phyloP scores from a whole-genome alignment of 1,140 invertebrate genomes.

The Eumaeus atala region DNA sequence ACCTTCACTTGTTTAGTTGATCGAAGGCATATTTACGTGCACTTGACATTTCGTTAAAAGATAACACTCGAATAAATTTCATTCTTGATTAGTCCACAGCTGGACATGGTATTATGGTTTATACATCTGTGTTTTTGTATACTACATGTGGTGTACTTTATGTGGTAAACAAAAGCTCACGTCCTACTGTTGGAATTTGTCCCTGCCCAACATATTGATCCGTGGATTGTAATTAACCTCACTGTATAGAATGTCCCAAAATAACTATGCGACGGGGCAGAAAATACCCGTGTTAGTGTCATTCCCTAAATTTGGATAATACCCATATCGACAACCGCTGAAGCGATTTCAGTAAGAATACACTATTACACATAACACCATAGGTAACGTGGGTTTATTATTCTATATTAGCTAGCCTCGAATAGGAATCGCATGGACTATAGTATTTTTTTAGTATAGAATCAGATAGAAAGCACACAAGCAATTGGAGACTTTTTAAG shows the following conservation, averaged over 20 bases:
- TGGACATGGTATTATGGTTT: not conserved
- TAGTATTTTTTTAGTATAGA: no score
- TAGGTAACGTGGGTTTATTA: no score
- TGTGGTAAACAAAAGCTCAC: not conserved
- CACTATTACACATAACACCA: not conserved
- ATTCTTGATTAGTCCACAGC: no score
- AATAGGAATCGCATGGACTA: no score
- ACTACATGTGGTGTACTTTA: not conserved
- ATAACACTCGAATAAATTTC: no score
- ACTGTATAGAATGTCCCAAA: conserved; percentile 20
- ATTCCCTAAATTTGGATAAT: conserved; percentile 46
- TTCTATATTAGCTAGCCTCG: no score
- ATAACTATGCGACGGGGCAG: conserved; percentile 32
- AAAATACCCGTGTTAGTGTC: conserved; percentile 53
- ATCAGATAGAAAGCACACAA: no score
- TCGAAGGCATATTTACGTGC: not conserved
- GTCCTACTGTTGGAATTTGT: not conserved
- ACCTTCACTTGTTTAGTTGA: no score
- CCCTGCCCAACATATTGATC: conserved; percentile 27
- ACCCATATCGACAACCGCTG: conserved; percentile 40
- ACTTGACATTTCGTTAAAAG: no score
- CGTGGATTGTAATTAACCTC: conserved; percentile 36
- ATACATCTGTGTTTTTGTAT: not conserved
- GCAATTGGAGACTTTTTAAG: no score
- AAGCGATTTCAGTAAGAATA: conserved; percentile 31